These are phyloP conservation scores for Drosophila eohydei DNA, from an alignment of 2,888 invertebrate genomes.

Conservation along the genomic window DNA sequence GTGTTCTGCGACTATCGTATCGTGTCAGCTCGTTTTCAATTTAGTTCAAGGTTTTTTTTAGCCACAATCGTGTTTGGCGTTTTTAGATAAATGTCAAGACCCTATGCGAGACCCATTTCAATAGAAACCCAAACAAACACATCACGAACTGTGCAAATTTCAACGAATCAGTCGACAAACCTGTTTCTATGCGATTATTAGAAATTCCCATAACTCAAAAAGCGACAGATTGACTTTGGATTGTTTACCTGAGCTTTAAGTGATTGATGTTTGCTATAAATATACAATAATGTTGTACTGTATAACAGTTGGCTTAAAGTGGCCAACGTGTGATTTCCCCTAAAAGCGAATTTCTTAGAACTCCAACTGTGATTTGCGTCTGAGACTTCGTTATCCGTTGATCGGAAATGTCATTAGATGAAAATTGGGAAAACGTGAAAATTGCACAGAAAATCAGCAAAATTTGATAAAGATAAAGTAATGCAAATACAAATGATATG, in stretches of 20 bases:
- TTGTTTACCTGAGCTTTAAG: slow-evolving; percentile 23
- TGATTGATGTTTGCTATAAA: slow-evolving; percentile 34
- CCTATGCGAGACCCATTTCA: slow-evolving; percentile 1
- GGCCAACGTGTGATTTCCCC: slow-evolving; percentile 9
- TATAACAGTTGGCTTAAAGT: not conserved
- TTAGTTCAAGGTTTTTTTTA: not conserved
- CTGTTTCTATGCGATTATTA: slow-evolving; percentile 22
- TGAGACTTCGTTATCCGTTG: not conserved
- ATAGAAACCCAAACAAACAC: slow-evolving; percentile 1
- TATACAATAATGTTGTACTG: slow-evolving; percentile 4
- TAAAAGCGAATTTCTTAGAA: not conserved
- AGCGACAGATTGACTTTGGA: slow-evolving; percentile 20
- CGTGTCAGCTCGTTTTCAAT: not conserved
- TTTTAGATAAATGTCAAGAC: slow-evolving; percentile 1
- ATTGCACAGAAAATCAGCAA: slow-evolving; percentile 35
- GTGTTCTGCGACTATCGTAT: not conserved
- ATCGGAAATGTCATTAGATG: not conserved
- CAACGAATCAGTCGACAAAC: slow-evolving; percentile 16
- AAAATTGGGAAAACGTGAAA: slow-evolving; percentile 15
- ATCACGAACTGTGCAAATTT: slow-evolving; percentile 11
- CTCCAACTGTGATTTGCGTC: not conserved
- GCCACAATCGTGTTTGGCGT: too few relatives aligned
- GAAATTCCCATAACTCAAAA: slow-evolving; percentile 34
- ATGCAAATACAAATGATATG: slow-evolving; percentile 40
- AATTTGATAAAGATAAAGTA: slow-evolving; percentile 36